Conservation (phyloP, 1,140 invertebrate species). For the Triops cancriformis region DNA sequence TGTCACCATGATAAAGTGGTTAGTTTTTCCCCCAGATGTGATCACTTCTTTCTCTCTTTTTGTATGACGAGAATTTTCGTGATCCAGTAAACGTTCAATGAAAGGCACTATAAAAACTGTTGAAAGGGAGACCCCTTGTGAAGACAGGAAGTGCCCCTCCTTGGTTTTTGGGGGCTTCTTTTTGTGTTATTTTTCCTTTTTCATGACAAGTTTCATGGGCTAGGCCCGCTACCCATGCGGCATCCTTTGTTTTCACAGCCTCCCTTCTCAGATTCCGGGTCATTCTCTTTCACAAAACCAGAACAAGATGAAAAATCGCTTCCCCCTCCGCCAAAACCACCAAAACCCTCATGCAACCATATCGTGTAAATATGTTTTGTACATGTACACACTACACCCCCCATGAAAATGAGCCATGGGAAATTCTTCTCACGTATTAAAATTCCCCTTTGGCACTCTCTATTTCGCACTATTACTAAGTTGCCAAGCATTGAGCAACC, state of each 20-base stretch:
- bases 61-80: too few species aligned
- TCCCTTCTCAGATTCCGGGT: background rate
- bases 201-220: slow-evolving; percentile 1
- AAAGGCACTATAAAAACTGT: background rate
- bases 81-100: too few species aligned
- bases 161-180: background rate
- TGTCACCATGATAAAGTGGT: too few species aligned
- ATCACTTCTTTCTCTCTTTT: too few species aligned
- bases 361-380: background rate
- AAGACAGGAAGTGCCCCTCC: slow-evolving; percentile 12
- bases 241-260: background rate
- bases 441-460: too few species aligned
- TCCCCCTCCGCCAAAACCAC: too few species aligned
- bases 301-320: background rate
- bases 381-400: too few species aligned
- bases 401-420: background rate
- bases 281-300: background rate
- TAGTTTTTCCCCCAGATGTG: too few species aligned
- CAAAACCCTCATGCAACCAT: background rate
- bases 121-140: background rate
- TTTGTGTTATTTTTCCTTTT: background rate
- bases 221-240: background rate
- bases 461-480: background rate
- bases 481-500: background rate
- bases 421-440: background rate